These are phyloP conservation scores for Branchinecta sandiegonensis DNA, from an alignment of 2,888 invertebrate species.

Conservation along the genomic window DNA sequence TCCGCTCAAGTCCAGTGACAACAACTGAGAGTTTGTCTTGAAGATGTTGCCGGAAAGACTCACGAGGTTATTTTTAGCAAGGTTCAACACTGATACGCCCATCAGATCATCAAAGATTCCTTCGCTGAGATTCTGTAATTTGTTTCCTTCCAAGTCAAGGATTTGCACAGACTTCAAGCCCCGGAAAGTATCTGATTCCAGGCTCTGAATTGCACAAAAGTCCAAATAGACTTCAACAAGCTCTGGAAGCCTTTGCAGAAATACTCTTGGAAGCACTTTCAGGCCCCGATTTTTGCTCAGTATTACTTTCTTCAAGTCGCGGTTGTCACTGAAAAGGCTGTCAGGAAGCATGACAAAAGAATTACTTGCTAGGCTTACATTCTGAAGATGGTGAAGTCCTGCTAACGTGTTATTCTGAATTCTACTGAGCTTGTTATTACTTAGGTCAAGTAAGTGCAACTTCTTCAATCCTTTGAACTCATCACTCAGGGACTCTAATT, in stretches of 20 bases:
- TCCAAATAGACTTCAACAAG: neutral
- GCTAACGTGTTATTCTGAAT: neutral
- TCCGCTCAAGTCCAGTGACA: slow-evolving; percentile 18
- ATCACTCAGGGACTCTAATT: slow-evolving; percentile 38
- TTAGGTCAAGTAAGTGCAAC: neutral
- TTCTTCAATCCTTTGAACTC: neutral
- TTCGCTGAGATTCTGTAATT: neutral
- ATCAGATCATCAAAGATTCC: neutral
- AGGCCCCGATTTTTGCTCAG: neutral
- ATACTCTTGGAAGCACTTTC: neutral
- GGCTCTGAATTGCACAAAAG: neutral
- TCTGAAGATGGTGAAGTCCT: neutral
- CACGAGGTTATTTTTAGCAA: neutral
- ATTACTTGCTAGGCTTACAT: slow-evolving; percentile 1
- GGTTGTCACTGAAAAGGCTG: neutral
- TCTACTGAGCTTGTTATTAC: neutral
- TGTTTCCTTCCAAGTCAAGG: neutral
- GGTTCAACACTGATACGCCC: neutral
- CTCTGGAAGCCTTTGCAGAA: neutral
- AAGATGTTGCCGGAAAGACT: slow-evolving; percentile 18
- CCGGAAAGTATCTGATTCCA: neutral
- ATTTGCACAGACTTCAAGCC: neutral
- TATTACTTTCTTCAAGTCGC: neutral
- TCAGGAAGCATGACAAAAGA: neutral
- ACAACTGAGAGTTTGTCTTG: slow-evolving; percentile 10